Percentiles rank a stretch among this genome's conserved stretches.
Evolutionary conservation across 1,140 invertebrate genomes (phyloP).

Genomic region (Drosophila truncata): DNA sequence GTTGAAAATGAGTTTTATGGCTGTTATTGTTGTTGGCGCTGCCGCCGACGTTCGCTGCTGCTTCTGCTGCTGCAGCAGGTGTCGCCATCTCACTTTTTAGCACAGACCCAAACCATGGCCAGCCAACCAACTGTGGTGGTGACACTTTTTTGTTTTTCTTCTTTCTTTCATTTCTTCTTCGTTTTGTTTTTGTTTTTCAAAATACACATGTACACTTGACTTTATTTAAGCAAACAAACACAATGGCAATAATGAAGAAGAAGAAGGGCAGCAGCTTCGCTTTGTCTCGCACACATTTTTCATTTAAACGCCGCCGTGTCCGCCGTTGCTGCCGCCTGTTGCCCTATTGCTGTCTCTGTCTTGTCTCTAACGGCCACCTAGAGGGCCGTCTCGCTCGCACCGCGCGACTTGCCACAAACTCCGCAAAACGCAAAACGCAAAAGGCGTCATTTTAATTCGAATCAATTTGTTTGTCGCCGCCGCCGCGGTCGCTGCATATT

Average conservation of each 20-base stretch:
- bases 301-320: conserved; percentile 58
- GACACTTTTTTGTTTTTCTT: conserved; percentile 56
- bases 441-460: conserved; percentile 78
- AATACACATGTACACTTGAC: conserved; percentile 18
- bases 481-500: conserved; percentile 56
- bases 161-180: background rate
- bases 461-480: conserved; percentile 82
- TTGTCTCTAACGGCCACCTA: background rate
- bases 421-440: conserved; percentile 21
- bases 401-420: conserved; percentile 5
- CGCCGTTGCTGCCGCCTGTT: conserved; percentile 11
- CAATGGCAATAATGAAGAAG: conserved; percentile 9
- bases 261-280: conserved; percentile 18
- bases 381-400: conserved; percentile 24
- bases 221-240: conserved; percentile 67
- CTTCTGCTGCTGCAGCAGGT: conserved; percentile 62
- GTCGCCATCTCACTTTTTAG: conserved; percentile 78
- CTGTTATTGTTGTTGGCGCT: conserved; percentile 34
- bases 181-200: background rate
- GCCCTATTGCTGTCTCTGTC: conserved; percentile 16
- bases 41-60: background rate
- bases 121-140: conserved; percentile 59
- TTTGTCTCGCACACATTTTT: conserved; percentile 61
- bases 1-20: conserved; percentile 61
- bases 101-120: conserved; percentile 60